A percentile compares a stretch with the other conserved stretches of the same genome.
Conservation (phyloP, 2,113 vertebrate species). For the Gymnobelideus leadbeateri region DNA sequence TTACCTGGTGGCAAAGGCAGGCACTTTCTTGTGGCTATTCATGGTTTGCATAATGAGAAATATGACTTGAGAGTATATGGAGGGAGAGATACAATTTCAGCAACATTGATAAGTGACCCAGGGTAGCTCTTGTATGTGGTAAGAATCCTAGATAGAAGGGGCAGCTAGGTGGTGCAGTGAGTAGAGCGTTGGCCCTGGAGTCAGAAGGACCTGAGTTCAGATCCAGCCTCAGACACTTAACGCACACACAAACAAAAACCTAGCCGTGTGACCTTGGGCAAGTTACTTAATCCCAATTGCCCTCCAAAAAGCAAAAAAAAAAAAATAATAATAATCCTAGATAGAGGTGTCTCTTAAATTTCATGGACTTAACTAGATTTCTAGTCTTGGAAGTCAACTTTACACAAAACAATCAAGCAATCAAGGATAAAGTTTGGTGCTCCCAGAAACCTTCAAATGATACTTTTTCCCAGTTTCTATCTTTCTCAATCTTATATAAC, state of each 20-base stretch:
- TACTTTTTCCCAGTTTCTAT: background rate
- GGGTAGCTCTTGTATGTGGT: background rate
- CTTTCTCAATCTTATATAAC: background rate
- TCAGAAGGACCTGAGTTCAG: too few relatives aligned
- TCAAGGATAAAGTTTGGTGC: background rate
- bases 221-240: too few relatives aligned
- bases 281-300: too few relatives aligned
- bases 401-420: background rate
- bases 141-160: background rate
- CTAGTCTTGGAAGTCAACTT: background rate
- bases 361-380: background rate
- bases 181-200: too few relatives aligned
- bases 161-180: too few relatives aligned
- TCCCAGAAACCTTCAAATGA: background rate
- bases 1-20: background rate
- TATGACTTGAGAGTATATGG: background rate
- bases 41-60: background rate
- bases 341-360: background rate
- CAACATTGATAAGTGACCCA: background rate
- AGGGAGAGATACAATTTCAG: background rate
- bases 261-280: too few relatives aligned
- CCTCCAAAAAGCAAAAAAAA: too few relatives aligned
- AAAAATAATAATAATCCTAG: too few relatives aligned
- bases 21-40: background rate
- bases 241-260: too few relatives aligned